Evolutionary conservation across 2,113 vertebrate genomes (phyloP).

Genomic region (Cololabis saira): DNA sequence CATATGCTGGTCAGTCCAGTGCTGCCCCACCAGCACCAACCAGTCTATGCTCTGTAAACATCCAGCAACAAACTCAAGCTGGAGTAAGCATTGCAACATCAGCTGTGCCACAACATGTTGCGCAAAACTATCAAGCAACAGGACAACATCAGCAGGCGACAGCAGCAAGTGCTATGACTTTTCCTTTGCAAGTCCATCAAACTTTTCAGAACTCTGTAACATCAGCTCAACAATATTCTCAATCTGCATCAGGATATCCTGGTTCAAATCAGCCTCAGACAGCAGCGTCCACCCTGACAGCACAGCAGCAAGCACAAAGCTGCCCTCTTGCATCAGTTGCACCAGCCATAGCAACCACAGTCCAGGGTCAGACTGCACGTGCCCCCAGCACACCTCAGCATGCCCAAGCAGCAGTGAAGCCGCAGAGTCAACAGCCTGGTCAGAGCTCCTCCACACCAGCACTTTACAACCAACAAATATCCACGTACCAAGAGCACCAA

Average conservation of each 20-base stretch:
- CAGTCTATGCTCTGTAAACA: constrained; percentile 70
- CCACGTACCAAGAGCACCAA: constrained; percentile 60
- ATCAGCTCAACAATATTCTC: constrained; percentile 40
- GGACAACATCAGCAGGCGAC: constrained; percentile 55
- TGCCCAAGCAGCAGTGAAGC: constrained; percentile 37
- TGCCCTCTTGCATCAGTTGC: constrained; percentile 41
- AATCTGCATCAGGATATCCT: constrained; percentile 45
- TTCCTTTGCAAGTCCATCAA: constrained; percentile 50
- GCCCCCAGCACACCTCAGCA: constrained; percentile 51
- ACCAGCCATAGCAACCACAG: constrained; percentile 29
- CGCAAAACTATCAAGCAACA: constrained; percentile 60
- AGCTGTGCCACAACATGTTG: constrained; percentile 51
- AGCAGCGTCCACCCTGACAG: constrained; percentile 29
- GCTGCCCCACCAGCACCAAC: constrained; percentile 37
- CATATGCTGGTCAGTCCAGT: constrained; percentile 39
- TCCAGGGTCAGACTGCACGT: constrained; percentile 51
- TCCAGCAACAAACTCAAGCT: constrained; percentile 66
- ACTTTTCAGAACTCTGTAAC: constrained; percentile 43
- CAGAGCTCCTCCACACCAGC: constrained; percentile 58
- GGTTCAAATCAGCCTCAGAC: constrained; percentile 44
- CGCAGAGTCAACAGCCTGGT: constrained; percentile 54
- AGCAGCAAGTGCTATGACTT: constrained; percentile 31
- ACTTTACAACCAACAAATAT: constrained; percentile 64
- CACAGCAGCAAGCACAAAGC: constrained; percentile 56
- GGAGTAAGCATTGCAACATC: constrained; percentile 38